A percentile compares a stretch with the other conserved stretches of the same genome.
These are phyloP conservation scores for Numenius phaeopus DNA, from an alignment of 2,797 vertebrate genomes.

Conservation along the genomic window DNA sequence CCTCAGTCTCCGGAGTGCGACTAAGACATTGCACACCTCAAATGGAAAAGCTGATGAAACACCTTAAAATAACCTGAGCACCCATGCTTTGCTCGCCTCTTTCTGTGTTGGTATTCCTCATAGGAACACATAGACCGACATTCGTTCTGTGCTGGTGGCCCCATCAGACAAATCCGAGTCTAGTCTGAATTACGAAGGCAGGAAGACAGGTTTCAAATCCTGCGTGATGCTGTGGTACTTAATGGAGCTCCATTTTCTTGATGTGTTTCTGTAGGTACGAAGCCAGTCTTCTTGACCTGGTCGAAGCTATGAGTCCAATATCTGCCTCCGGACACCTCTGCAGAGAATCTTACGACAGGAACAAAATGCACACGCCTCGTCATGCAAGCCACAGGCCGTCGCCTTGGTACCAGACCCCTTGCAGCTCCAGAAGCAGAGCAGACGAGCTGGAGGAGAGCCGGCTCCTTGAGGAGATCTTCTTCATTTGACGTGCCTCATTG, in stretches of 20 bases:
- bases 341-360: background rate
- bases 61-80: background rate
- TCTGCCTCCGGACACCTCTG: slow-evolving; percentile 42
- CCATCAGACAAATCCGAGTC: background rate
- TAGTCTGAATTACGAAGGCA: background rate
- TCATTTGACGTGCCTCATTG: slow-evolving; percentile 83
- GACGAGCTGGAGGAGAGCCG: slow-evolving; percentile 90
- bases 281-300: slow-evolving; percentile 85
- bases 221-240: background rate
- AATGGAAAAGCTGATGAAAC: slow-evolving; percentile 25
- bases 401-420: background rate
- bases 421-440: slow-evolving; percentile 44
- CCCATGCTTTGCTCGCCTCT: background rate
- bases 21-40: background rate
- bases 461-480: slow-evolving; percentile 96
- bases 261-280: slow-evolving; percentile 81
- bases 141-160: fast-evolving
- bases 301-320: slow-evolving; percentile 85
- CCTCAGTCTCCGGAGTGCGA: background rate
- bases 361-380: background rate
- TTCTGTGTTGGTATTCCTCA: background rate
- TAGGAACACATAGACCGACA: background rate
- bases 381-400: background rate
- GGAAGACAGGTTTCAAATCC: background rate
- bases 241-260: background rate